Base-by-base conservation (phyloP, 2,797 vertebrate species). In the Anguilla anguilla region DNA sequence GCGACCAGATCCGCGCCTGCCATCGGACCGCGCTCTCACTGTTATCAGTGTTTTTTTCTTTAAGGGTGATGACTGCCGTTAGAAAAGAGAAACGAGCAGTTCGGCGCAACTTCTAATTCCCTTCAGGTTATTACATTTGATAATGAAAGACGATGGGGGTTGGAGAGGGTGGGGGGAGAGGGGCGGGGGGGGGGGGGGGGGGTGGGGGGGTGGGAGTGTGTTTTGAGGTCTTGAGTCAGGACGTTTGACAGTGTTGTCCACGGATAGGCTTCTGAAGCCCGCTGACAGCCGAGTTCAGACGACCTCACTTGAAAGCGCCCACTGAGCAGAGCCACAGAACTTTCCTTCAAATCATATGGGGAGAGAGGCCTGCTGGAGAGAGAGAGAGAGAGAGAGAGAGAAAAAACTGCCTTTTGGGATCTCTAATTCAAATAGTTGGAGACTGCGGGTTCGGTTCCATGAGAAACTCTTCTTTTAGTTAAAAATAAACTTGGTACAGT, bases 251-350 rank as follows among this genome's bases (percentile, higher is more conserved):
- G 86, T 55, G 85, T 85, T 84, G 87, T 87, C 90, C 88, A 83
- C 83, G 87, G 81, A 59, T 22, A 88, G 55, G 39, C 81, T 88
- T 89, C 87, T 89, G 85, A 85, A 83, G 84, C 61, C 81, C 31
- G 85, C 79, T 86, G 85, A 90, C 86, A 88, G 82, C 85, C 83
- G 39, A 88, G 86, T 91, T 91, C 89, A 91, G 86, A 89, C 53
- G 82, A 87, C 67, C 59, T 86, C 51, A 89, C 82, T 88, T 91
- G 84, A 69, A 86, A 84, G 85, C 59, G 49, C 6, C 59, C 79
- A 72, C 61, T 35, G 49, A 83, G 31, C 79, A 67, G 85, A 87
- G 83, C 87, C 72, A 61, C 31, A 90, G 49, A 83, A 84, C 88
- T 89, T 88, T 90, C 87, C 69, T 89, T 90, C 43, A 89, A 85